Base-by-base conservation (phyloP, 2,888 invertebrate species). In the Cepaea hortensis region DNA sequence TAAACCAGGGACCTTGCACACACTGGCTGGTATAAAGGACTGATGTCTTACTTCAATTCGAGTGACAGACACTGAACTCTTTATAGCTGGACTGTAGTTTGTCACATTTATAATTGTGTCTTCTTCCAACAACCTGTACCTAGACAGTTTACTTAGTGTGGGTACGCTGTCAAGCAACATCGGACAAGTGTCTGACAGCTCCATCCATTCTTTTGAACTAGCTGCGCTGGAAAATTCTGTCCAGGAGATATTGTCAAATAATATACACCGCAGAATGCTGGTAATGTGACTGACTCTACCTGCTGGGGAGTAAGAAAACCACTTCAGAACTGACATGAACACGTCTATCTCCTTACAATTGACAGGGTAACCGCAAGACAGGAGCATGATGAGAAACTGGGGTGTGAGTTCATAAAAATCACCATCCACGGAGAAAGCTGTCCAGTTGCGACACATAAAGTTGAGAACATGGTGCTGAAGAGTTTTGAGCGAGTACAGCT, bases 341-440 rank as follows among this genome's bases (percentile, higher is more conserved):
- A 95, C 96, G 89, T 96, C 96, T 15, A 95, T 94, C 94, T 96
- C 96, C 0, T 96, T 95, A 92, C 96, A 96, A 93, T 96, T 96
- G 11, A 97, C 96, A 0, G 96, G 96, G 92, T 96, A 96, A 92
- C 96, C 96, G 92, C 96, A 96, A 35, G 95, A 95, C 15, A 97
- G 94, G 85, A 96, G 94, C 91, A 95, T 95, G 89, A 96, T 95
- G 84, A 97, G 93, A 90, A 96, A 96, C 88, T 95, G 95, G 35
- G 95, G 95, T 6, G 96, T 95, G 20, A 97, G 93, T 88, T 96
- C 95, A 90, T 96, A 95, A 91, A 96, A 96, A 90, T 96, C 96
- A 1, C 95, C 93, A 7, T 95, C 95, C 85, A 95, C 95, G 0
- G 96, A 95, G 91, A 97, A 96, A 90, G 96, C 96, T 88, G 95